Percentiles rank a stretch among this genome's conserved stretches.
Conservation (phyloP, 2,888 invertebrate genomes). For the Tanypteryx hageni region DNA sequence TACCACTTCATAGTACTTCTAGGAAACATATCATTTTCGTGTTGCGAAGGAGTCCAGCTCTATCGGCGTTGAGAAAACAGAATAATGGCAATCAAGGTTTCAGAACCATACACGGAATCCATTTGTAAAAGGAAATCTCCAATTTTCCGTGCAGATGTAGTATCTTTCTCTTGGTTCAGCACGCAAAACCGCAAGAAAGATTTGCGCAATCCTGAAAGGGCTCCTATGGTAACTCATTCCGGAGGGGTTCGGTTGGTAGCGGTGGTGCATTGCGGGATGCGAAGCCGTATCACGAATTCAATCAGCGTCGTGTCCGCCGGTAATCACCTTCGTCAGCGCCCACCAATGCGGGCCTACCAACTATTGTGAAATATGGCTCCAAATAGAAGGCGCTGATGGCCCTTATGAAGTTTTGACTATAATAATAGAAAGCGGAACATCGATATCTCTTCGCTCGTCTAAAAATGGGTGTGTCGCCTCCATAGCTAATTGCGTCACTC, state of each 20-base stretch:
- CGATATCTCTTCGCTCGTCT: background rate
- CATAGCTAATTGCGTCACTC: too few species aligned
- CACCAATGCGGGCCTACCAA: slow-evolving; percentile 1
- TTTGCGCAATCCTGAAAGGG: slow-evolving; percentile 62
- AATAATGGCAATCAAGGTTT: slow-evolving; percentile 1
- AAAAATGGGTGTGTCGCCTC: background rate
- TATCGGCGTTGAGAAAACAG: background rate
- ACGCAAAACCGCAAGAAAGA: slow-evolving; percentile 55
- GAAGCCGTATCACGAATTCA: slow-evolving; percentile 63
- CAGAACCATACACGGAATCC: slow-evolving; percentile 19
- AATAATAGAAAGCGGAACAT: background rate
- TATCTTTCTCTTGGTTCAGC: background rate
- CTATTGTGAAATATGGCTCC: slow-evolving; percentile 50
- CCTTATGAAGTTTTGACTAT: background rate
- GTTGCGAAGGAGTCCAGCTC: background rate
- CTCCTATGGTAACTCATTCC: slow-evolving; percentile 47
- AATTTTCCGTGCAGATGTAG: background rate
- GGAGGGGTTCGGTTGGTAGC: background rate
- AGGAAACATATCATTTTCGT: slow-evolving; percentile 29
- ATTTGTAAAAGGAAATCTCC: background rate
- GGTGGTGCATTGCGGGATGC: slow-evolving; percentile 55
- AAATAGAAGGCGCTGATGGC: slow-evolving; percentile 29
- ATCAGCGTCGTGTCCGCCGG: slow-evolving; percentile 59
- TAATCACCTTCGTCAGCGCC: slow-evolving; percentile 50
- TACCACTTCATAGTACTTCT: background rate